Conservation (phyloP, 2,797 vertebrate species). For the Nyctibius grandis region DNA sequence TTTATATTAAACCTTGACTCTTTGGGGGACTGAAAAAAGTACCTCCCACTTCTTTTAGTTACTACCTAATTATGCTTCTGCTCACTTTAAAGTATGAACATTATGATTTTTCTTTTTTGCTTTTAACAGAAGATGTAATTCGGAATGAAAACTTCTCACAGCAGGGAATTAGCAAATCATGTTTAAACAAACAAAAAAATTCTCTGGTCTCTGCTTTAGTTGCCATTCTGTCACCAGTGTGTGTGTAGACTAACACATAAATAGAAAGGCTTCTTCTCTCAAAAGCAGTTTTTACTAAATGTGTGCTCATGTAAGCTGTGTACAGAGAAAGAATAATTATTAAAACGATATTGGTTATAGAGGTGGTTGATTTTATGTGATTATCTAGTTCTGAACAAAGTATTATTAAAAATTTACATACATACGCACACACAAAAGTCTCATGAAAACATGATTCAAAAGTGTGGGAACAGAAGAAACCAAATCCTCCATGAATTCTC, state of each 20-base stretch:
- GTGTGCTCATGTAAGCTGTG: not conserved
- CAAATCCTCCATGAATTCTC: not conserved
- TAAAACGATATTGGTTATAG: not conserved
- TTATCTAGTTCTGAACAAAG: not conserved
- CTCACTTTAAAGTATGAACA: not conserved
- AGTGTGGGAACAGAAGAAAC: not conserved
- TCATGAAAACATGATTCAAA: not conserved
- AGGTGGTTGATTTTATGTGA: not conserved
- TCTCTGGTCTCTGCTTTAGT: not conserved
- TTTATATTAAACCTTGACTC: constrained; percentile 2
- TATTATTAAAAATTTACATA: not conserved
- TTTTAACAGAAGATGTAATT: constrained; percentile 8
- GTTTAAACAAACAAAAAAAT: not conserved
- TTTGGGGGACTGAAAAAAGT: not conserved
- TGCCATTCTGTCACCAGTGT: not conserved
- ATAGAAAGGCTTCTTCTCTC: not conserved
- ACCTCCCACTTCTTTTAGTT: not conserved
- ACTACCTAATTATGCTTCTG: not conserved
- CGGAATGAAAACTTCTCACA: constrained; percentile 17
- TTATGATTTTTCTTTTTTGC: not conserved
- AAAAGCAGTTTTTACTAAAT: not conserved
- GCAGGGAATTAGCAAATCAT: not conserved
- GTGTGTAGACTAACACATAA: not conserved
- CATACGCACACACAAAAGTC: not conserved
- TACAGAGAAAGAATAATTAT: not conserved